Base-by-base conservation (phyloP, 2,888 invertebrate species). In the Temnothorax rugatulus region DNA sequence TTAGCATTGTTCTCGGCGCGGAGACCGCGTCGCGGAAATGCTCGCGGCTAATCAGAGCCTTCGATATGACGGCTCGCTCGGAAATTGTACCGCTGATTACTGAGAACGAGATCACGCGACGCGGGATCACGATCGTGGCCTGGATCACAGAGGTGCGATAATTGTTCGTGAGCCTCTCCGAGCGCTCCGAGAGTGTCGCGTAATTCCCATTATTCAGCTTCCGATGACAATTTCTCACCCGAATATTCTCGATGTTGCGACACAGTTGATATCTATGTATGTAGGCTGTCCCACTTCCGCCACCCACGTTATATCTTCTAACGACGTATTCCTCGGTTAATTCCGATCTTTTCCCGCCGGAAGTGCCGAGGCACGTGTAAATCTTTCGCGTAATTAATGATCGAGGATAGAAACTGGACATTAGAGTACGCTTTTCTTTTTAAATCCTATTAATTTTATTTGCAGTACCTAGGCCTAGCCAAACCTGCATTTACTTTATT, bases 51-150 rank as follows among this genome's bases (percentile, higher is more conserved):
- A 82, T 52, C 66, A 18, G 64, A 8, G 29, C 13, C n/a, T n/a
- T 59, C 52, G 41, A 76, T 34, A 34, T 75, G 76, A 76, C 52
- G 13, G 57, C 18, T 13, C 29, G 61, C 29, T 8, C 75, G 64
- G 59, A 25, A 73, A 81, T 73, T 73, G 9, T n/a, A 59, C 47
- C 41, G 11, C 47, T 8, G 21, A 47, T 38, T 13, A 34, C 59
- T 73, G 79, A 50, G 73, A 81, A 81, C 47, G 79, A 47, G 79
- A 79, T 59, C 71, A 21, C 34, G 34, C 34, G 34, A 34, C 34
- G 29, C 21, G 69, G 21, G 34, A 71, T 79, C 21, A n/a, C 44
- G 77, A 21, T 57, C 34, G 59, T 18, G 73, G 59, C 47, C 47
- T 81, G 47, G 73, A 79, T 77, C 69, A 13, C 69, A 13, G 25